Evolutionary conservation across 2,797 vertebrate species (phyloP), one percentile per base, ranked within the genome.

Genomic region (Bucorvus abyssinicus): DNA sequence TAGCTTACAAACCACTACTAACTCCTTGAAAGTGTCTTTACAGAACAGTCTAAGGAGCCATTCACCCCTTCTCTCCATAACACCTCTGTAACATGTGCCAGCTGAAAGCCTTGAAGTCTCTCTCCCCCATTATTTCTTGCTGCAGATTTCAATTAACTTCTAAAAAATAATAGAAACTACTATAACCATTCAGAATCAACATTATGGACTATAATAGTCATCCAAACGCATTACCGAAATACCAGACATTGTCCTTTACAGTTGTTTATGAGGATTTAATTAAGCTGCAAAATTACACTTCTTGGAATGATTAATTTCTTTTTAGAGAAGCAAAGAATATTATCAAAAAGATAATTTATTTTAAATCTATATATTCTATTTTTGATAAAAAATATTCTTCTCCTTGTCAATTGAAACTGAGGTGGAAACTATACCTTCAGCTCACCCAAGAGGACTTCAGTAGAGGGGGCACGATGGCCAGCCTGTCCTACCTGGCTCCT

Each of bases 401-500:
- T 49, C 38, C 10, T 56, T 21, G n/a, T 61, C n/a, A 27, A 0
- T 49, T 64, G 44, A 63, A 84, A 50, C 5, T 8, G 6, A 1
- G 30, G 38, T 34, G 38, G 32, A 78, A 89, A 47, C 24, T 52
- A 4, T 30, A 49, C 18, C 30, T 84, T 75, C 44, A 56, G 3
- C 27, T 84, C 49, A 49, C 12, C n/a, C 47, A 65, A 19, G 23
- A 49, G 32, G 42, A 79, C 23, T 30, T 61, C 45, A 69, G 38
- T n/a, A 76, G 50, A 69, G 16, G n/a, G 12, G 7, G 2, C 30
- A 24, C 1, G 1, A 30, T 20, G 16, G 4, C 4, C 23, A 23
- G 29, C 6, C 42, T 45, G 21, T 73, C 90, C 44, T 84, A 69
- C 63, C 90, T 57, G 32, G 3, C 75, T 94, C 32, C 9, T 71